phyloP scores from a whole-genome alignment of 2,797 vertebrate genomes.

The Bovichtus diacanthus region DNA sequence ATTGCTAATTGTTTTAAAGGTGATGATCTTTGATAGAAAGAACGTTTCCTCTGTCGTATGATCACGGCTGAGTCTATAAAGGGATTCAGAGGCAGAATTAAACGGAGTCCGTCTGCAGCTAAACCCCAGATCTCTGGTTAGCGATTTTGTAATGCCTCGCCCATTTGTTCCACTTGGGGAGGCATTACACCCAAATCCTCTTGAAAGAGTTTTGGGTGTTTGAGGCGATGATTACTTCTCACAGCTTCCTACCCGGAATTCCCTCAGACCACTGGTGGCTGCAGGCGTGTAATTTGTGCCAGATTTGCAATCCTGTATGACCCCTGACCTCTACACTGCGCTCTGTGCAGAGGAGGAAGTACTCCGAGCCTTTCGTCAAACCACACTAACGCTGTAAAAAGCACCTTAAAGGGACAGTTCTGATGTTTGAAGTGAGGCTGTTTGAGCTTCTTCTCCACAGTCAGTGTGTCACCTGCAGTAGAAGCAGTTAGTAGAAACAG shows the following conservation, averaged over 20 bases:
- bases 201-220: conserved; percentile 59
- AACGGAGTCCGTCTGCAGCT: conserved; percentile 24
- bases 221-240: conserved; percentile 66
- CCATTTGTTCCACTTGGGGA: conserved; percentile 79
- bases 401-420: too few species aligned
- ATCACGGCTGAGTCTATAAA: conserved; percentile 14
- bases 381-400: too few species aligned
- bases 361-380: conserved; percentile 4
- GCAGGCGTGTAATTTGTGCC: conserved; percentile 81
- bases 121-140: conserved; percentile 73
- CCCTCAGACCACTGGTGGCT: conserved; percentile 70
- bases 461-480: too few species aligned
- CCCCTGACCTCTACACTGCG: conserved; percentile 59
- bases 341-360: conserved; percentile 8
- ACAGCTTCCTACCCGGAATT: conserved; percentile 80
- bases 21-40: neutral
- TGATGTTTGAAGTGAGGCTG: too few species aligned
- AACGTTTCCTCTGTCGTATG: neutral
- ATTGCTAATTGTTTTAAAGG: neutral
- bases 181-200: conserved; percentile 65
- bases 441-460: too few species aligned
- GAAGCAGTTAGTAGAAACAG: too few species aligned
- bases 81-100: conserved; percentile 22
- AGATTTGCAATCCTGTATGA: conserved; percentile 73
- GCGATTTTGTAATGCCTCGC: too few species aligned